Evolutionary conservation across 1,140 invertebrate genomes (phyloP).

Genomic region (Telenomus remus): DNA sequence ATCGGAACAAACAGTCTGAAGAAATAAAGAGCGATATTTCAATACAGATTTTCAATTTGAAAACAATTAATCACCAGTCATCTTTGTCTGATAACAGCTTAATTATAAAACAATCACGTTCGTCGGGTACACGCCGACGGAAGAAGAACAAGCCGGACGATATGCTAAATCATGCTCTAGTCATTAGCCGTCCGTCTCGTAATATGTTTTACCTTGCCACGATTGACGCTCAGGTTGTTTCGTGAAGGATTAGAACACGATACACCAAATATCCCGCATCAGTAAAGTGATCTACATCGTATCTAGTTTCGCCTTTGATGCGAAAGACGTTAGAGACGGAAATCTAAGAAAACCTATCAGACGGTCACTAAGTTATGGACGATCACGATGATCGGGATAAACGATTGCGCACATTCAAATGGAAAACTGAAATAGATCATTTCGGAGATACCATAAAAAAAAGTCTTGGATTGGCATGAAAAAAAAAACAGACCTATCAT

Average conservation of each 20-base stretch:
- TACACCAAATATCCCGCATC: constrained; percentile 46
- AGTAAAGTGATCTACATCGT: constrained; percentile 35
- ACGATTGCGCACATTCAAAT: constrained; percentile 23
- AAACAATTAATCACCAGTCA: constrained; percentile 73
- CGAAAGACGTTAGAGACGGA: constrained; percentile 21
- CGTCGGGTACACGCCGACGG: constrained; percentile 60
- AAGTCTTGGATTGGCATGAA: not conserved
- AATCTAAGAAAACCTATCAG: constrained; percentile 45
- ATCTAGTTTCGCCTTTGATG: constrained; percentile 27
- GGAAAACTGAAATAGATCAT: constrained; percentile 36
- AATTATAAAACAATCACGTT: constrained; percentile 76
- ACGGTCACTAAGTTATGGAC: constrained; percentile 38
- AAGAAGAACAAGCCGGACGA: constrained; percentile 60
- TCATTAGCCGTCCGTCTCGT: constrained; percentile 70
- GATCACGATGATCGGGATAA: constrained; percentile 37
- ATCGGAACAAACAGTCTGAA: constrained; percentile 33
- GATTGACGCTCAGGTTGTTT: constrained; percentile 33
- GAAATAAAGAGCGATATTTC: constrained; percentile 71
- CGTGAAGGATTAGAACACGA: constrained; percentile 48
- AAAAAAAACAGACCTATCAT: constrained; percentile 29
- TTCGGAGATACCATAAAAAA: constrained; percentile 24
- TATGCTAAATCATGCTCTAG: constrained; percentile 74
- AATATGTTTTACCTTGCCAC: constrained; percentile 31
- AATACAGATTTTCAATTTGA: constrained; percentile 74
- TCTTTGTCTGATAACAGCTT: constrained; percentile 71